Base-by-base conservation (phyloP, 2,888 invertebrate species). In the Diaprepes abbreviatus region DNA sequence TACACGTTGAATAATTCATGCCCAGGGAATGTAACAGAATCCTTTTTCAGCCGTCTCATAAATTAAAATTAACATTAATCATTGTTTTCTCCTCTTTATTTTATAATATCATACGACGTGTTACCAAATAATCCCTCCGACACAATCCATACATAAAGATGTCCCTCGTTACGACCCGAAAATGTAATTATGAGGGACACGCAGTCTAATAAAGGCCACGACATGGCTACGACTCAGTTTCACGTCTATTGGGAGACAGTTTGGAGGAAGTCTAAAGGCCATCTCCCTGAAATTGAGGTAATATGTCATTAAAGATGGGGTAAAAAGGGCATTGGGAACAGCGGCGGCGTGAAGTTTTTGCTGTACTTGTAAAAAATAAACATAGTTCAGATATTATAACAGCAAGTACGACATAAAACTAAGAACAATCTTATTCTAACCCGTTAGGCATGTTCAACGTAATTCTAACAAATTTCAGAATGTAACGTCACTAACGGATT, bases 121-220 rank as follows among this genome's bases (percentile, higher is more conserved):
- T 3, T 50, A 5, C 12, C 48, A 21, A 50, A 50, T 50, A 14
- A 28, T 28, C 14, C 48, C 9, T n/a, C 6, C 4, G 28, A 16
- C 28, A 9, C 48, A 14, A 28, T n/a, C 48, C 16, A 9, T 50
- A 50, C 48, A 50, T 50, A 50, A 50, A 50, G 48, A 50, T 50
- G 48, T 12, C 28, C 28, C 48, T 50, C 14, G 48, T 50, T 50
- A 50, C 28, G 43, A 28, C 28, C 48, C 48, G 28, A 50, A 50
- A 48, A 50, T 12, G 48, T 50, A 50, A 50, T 50, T 50, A 50
- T 28, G 28, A 50, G 28, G 48, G 48, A 50, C 48, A 28, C 48
- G 24, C 48, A 50, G 48, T 50, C 14, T 50, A 50, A 50, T 50
- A 50, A 50, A 14, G 14, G 28, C 48, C 6, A 24, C n/a, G 12